These are phyloP conservation scores for Branchipolynoe longqiensis DNA, from an alignment of 2,888 invertebrate genomes.

Conservation along the genomic window DNA sequence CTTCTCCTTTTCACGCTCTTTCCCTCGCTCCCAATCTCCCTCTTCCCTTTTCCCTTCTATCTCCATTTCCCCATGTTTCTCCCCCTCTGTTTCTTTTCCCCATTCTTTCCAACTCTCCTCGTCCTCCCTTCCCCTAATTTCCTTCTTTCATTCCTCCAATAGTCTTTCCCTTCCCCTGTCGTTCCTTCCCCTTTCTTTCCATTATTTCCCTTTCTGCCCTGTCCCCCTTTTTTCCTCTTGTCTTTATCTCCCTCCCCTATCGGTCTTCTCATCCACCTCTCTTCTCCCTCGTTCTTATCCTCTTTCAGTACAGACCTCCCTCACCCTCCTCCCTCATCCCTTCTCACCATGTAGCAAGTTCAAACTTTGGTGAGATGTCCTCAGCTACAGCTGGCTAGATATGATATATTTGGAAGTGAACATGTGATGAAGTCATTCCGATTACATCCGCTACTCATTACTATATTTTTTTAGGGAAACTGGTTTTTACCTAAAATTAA, in stretches of 20 bases:
- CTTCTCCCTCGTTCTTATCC: conserved; percentile 7
- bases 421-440: no score
- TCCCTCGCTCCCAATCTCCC: no score
- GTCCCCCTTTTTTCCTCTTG: not conserved
- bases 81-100: not conserved
- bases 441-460: no score
- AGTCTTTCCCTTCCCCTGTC: not conserved
- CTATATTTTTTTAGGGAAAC: no score
- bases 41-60: not conserved
- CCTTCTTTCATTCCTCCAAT: not conserved
- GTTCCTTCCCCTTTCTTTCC: not conserved
- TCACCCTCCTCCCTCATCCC: conserved; percentile 13
- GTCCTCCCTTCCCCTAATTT: not conserved
- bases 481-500: no score
- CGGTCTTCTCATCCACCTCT: not conserved
- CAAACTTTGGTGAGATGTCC: no score
- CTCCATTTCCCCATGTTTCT: not conserved
- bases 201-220: not conserved
- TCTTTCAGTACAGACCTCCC: not conserved
- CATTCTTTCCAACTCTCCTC: not conserved
- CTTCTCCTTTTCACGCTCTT: no score
- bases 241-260: not conserved
- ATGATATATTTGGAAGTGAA: no score
- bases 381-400: no score
- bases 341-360: not conserved